Percentiles rank a stretch among this genome's conserved stretches.
phyloP scores from a whole-genome alignment of 2,888 invertebrate species.

The Escarpia spicata region DNA sequence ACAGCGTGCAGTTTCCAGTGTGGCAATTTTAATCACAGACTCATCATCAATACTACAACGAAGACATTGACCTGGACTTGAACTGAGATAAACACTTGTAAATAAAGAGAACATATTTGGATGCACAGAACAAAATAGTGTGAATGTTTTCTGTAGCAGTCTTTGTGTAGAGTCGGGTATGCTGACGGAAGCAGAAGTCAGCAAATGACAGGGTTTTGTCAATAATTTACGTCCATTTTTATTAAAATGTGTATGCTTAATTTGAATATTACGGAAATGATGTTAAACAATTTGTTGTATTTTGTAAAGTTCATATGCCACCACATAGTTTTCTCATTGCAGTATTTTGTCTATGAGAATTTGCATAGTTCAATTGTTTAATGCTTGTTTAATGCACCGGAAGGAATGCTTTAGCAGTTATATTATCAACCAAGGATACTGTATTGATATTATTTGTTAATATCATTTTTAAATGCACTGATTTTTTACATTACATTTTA shows the following conservation, averaged over 20 bases:
- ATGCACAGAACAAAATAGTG: background rate
- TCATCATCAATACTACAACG: background rate
- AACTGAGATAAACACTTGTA: background rate
- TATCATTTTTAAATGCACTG: background rate
- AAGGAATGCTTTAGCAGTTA: background rate
- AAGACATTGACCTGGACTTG: background rate
- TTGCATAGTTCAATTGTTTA: slow-evolving; percentile 3
- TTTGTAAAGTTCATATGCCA: too few relatives aligned
- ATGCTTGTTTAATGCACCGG: background rate
- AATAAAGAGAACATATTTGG: background rate
- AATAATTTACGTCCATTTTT: background rate
- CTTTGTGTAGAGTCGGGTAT: background rate
- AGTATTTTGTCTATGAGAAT: background rate
- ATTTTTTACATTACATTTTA: background rate
- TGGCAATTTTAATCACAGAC: background rate
- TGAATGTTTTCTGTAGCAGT: background rate
- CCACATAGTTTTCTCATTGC: background rate
- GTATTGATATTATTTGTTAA: background rate
- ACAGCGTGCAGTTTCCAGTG: background rate
- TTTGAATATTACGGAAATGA: background rate
- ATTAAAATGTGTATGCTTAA: background rate
- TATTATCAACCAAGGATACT: background rate
- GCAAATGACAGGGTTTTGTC: background rate
- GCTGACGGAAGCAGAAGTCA: slow-evolving; percentile 22
- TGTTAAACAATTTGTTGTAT: background rate